These are phyloP conservation scores for Himalopsyche phryganea DNA, from an alignment of 1,140 invertebrate genomes.

Conservation along the genomic window DNA sequence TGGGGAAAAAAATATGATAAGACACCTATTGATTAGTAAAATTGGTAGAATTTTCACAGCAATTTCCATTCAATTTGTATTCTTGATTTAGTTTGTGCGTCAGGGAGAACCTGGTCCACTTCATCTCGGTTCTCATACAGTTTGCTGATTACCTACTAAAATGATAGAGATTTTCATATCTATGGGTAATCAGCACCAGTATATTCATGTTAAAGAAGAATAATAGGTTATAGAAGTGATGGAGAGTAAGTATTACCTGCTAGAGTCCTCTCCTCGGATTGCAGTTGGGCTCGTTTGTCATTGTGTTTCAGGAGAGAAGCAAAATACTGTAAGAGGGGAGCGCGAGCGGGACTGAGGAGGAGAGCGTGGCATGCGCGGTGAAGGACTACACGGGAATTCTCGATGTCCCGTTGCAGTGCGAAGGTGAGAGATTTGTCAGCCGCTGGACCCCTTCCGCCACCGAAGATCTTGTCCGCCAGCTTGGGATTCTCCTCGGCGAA, in stretches of 20 bases:
- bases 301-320: constrained; percentile 73
- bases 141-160: too few species aligned
- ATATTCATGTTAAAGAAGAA: background rate
- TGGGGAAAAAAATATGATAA: constrained; percentile 30
- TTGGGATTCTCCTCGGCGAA: constrained; percentile 90
- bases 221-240: too few species aligned
- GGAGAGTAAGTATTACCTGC: constrained; percentile 58
- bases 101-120: too few species aligned
- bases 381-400: constrained; percentile 66
- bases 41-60: too few species aligned
- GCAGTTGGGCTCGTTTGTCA: constrained; percentile 83
- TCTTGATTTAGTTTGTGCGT: too few species aligned
- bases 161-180: too few species aligned
- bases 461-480: constrained; percentile 60
- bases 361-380: constrained; percentile 82
- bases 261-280: constrained; percentile 79
- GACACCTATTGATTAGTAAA: too few species aligned
- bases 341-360: constrained; percentile 74
- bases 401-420: constrained; percentile 67
- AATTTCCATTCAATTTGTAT: too few species aligned
- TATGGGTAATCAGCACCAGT: background rate
- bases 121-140: too few species aligned
- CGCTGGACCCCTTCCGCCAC: constrained; percentile 30
- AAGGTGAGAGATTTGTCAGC: constrained; percentile 59
- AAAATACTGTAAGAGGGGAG: constrained; percentile 75